phyloP scores from a whole-genome alignment of 2,113 vertebrate genomes.

The Notiomystis cincta region DNA sequence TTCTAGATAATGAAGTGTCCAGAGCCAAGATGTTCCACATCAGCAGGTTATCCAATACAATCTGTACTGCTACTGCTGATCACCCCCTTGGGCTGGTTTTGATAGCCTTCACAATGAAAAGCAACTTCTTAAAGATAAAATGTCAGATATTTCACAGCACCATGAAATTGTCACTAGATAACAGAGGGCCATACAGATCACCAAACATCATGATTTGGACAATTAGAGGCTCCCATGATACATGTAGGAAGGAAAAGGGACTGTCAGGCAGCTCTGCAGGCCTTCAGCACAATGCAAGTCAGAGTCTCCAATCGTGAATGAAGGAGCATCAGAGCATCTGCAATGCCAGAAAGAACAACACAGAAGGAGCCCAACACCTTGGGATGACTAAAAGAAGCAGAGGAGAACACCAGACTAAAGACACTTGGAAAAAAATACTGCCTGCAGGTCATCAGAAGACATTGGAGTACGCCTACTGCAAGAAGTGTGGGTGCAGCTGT shows the following conservation, averaged over 20 bases:
- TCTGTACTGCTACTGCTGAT: not conserved
- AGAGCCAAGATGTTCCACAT: not conserved
- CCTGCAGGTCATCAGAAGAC: not conserved
- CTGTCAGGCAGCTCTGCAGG: not conserved
- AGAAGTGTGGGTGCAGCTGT: not conserved
- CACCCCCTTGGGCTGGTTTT: not conserved
- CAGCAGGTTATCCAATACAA: not conserved
- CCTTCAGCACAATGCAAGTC: not conserved
- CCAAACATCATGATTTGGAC: not conserved
- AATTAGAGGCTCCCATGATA: not conserved
- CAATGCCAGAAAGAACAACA: not conserved
- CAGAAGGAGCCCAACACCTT: not conserved
- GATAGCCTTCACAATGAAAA: not conserved
- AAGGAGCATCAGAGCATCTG: not conserved
- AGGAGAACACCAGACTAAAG: not conserved
- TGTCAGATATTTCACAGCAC: not conserved
- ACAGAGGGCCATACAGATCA: not conserved
- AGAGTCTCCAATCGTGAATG: not conserved
- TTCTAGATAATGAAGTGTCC: not conserved
- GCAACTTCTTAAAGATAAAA: not conserved
- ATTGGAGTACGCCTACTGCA: not conserved
- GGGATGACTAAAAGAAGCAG: not conserved
- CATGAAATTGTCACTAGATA: not conserved
- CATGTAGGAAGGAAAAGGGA: not conserved
- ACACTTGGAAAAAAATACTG: not conserved